Conservation (phyloP, 2,797 vertebrate genomes). For the Cichlasoma orientale region DNA sequence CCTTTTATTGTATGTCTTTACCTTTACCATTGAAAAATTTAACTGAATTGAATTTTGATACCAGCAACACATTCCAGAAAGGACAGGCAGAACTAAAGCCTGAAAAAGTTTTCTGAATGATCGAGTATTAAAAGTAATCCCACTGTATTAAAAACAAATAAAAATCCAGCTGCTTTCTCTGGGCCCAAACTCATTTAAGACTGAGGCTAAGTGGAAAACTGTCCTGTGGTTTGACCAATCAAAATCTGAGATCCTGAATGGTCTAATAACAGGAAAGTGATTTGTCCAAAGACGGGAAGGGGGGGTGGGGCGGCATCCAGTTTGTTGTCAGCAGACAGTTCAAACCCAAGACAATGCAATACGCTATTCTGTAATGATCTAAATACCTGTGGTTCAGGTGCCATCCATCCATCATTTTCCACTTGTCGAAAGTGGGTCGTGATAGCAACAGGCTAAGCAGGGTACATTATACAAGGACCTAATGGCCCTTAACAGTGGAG, state of each 20-base stretch:
- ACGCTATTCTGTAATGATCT: background rate
- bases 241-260: background rate
- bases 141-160: background rate
- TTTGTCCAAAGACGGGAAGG: too few species aligned
- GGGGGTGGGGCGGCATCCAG: background rate
- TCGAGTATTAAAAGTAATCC: background rate
- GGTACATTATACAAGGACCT: background rate
- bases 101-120: background rate
- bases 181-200: background rate
- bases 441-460: too few species aligned
- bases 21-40: too few species aligned
- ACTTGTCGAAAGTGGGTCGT: background rate
- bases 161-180: background rate
- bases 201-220: background rate
- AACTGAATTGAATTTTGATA: background rate
- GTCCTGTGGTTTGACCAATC: background rate
- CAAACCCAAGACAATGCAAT: background rate
- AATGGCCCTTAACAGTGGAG: background rate
- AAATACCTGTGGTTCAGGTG: background rate
- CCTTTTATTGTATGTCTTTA: too few species aligned
- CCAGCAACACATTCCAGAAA: background rate
- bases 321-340: background rate
- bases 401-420: too few species aligned
- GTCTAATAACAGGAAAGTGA: too few species aligned
- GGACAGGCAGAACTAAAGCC: background rate